These are phyloP conservation scores for Chlamydotis undulata DNA, from an alignment of 2,113 vertebrate species.

Conservation along the genomic window DNA sequence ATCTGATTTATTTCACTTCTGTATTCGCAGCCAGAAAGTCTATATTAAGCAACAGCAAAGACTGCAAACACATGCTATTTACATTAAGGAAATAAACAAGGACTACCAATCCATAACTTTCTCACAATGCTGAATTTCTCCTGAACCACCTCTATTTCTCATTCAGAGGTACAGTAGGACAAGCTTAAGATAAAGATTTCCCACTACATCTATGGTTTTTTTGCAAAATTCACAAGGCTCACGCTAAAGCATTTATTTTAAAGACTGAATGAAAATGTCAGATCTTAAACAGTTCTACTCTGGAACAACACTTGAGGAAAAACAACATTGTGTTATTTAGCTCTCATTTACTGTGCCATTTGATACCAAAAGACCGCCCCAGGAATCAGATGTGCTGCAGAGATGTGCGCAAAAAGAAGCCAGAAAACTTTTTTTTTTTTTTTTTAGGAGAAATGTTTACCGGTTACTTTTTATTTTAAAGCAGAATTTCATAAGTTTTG, in stretches of 20 bases:
- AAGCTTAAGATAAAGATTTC: not conserved
- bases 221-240: not conserved
- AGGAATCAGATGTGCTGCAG: not conserved
- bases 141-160: not conserved
- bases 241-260: fast-evolving
- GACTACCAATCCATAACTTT: not conserved
- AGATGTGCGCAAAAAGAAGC: not conserved
- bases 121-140: not conserved
- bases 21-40: not conserved
- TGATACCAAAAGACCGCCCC: not conserved
- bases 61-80: not conserved
- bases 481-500: not conserved
- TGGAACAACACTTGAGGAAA: not conserved
- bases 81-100: not conserved
- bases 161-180: fast-evolving
- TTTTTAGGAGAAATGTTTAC: not conserved
- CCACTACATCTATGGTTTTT: not conserved
- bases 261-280: not conserved
- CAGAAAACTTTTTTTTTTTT: not conserved
- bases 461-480: not conserved
- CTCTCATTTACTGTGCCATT: not conserved
- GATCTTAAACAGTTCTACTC: not conserved
- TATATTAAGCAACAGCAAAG: not conserved
- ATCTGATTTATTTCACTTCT: not conserved
- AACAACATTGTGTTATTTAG: fast-evolving